Conservation (phyloP, 2,797 vertebrate species). For the Synaphobranchus kaupii region DNA sequence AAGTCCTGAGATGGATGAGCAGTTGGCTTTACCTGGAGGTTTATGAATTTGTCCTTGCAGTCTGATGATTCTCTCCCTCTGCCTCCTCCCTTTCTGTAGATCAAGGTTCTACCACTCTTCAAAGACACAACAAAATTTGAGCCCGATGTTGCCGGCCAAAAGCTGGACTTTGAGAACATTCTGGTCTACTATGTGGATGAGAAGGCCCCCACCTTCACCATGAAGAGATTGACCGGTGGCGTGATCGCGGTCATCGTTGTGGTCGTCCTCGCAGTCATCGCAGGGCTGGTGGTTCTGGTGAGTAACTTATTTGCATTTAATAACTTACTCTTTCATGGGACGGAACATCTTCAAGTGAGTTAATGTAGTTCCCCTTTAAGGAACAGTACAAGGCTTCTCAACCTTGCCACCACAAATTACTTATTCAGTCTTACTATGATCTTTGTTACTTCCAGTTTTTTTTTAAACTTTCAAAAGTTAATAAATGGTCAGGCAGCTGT, state of each 20-base stretch:
- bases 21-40: background rate
- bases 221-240: conserved; percentile 71
- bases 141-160: conserved; percentile 52
- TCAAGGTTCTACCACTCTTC: conserved; percentile 74
- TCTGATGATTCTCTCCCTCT: background rate
- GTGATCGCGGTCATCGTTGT: conserved; percentile 79
- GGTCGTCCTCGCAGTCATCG: conserved; percentile 67
- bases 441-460: background rate
- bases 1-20: conserved; percentile 50
- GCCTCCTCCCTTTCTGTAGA: conserved; percentile 49
- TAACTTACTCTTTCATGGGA: background rate
- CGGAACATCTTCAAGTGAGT: background rate
- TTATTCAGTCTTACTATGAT: background rate
- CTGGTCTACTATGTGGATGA: conserved; percentile 73
- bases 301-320: conserved; percentile 6
- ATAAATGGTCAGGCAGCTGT: background rate
- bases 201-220: conserved; percentile 72
- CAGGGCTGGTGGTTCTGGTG: conserved; percentile 75
- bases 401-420: background rate
- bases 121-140: background rate
- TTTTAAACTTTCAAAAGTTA: background rate
- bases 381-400: background rate
- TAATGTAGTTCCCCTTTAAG: background rate
- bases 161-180: conserved; percentile 50
- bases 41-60: background rate